Evolutionary conservation across 1,140 invertebrate species (phyloP), one percentile per base, ranked within the genome.

Genomic region (Drosophila mojavensis): DNA sequence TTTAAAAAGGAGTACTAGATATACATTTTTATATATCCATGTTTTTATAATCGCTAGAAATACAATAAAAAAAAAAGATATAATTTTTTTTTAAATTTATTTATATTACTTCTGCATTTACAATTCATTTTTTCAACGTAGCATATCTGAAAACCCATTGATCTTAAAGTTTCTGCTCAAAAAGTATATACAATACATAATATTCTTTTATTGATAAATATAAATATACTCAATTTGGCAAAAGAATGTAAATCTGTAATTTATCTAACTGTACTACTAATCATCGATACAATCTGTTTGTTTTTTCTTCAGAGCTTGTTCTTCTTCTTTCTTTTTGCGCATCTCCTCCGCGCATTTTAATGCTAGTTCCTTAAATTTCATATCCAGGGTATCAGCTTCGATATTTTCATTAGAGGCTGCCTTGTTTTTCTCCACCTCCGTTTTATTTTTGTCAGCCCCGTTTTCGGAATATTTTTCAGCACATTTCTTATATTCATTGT

Each of bases 1-100:
- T 9, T 33, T 36, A 5, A 33, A 54, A 30, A 54, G 15, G 51
- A 55, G 30, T 55, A 55, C 53, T 55, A 55, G 53, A 55, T 55
- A 36, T 20, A 20, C 20, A 20, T 1, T 20, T 20, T 20, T 20
- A 20, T 20, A 20, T 20, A 20, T 28, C 28, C 28, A 28, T 28
- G 1, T 28, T 28, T 3, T 1, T 28, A 28, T 4, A 5, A 2
- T 28, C 4, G 28, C 28, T 1, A 20, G 20, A 20, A 28, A 28
- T 28, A 28, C 5, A 11, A 11, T 39, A 33, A 33, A 33, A 7
- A n/a, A n/a, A n/a, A n/a, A n/a, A n/a, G n/a, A n/a, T n/a, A n/a
- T n/a, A n/a, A n/a, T n/a, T n/a, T n/a, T n/a, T n/a, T n/a, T n/a
- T n/a, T n/a, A n/a, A n/a, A n/a, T n/a, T n/a, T n/a, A n/a, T n/a